A percentile compares a stretch with the other conserved stretches of the same genome.
These are phyloP conservation scores for Euplexia lucipara DNA, from an alignment of 2,888 invertebrate species.

Conservation along the genomic window DNA sequence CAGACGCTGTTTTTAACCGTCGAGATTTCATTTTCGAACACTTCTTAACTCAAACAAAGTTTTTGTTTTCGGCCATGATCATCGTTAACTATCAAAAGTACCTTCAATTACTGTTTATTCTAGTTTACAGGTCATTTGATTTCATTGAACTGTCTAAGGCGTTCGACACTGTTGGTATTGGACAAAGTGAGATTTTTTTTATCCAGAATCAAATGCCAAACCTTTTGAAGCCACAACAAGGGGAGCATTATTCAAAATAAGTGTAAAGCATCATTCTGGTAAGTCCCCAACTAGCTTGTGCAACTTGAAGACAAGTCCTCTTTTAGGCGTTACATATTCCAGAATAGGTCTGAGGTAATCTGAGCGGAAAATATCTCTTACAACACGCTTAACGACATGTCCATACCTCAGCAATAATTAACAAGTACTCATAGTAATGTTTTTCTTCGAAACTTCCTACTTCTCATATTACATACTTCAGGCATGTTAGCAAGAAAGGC, in stretches of 20 bases:
- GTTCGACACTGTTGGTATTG: not conserved
- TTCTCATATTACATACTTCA: slow-evolving; percentile 42
- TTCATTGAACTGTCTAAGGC: too few relatives aligned
- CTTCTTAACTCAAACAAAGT: not conserved
- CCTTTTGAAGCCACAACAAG: not conserved
- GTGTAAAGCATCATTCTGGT: too few relatives aligned
- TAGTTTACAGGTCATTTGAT: too few relatives aligned
- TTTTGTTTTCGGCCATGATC: not conserved
- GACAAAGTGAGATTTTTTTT: not conserved
- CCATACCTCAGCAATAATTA: slow-evolving; percentile 47
- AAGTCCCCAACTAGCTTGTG: not conserved
- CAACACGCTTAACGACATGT: slow-evolving; percentile 33
- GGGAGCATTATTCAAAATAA: too few relatives aligned
- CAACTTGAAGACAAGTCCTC: not conserved
- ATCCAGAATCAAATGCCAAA: not conserved
- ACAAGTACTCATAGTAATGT: slow-evolving; percentile 46
- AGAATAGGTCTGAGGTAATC: slow-evolving; percentile 22
- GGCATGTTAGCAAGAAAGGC: slow-evolving; percentile 41
- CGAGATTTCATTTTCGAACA: too few relatives aligned
- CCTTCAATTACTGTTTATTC: too few relatives aligned
- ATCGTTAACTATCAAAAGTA: not conserved
- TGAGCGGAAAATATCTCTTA: slow-evolving; percentile 42
- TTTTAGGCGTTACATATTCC: slow-evolving; percentile 6
- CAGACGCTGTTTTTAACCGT: not conserved
- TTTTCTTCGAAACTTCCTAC: slow-evolving; percentile 50